Base-by-base conservation (phyloP, 2,888 invertebrate genomes). In the Sphinx pinastri region DNA sequence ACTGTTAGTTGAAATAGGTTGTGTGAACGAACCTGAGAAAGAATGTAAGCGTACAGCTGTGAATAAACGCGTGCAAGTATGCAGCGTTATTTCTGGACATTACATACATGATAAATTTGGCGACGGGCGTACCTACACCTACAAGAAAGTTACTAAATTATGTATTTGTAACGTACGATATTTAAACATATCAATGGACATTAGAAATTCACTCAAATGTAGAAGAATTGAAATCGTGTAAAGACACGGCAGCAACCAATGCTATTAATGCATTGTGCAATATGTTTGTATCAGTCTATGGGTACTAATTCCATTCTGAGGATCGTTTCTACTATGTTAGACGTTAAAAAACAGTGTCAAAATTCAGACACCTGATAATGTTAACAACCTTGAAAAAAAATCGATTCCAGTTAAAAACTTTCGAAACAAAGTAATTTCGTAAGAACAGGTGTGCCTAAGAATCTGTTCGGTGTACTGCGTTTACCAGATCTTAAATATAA, bases 1-100 rank as follows among this genome's bases (percentile, higher is more conserved):
- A 70, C 76, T 77, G 63, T 75, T 72, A 75, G 71, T 74, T 67
- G 67, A 70, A 70, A 73, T 77, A 76, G 74, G 77, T 75, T 70
- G 70, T 70, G 58, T 68, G 68, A 68, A 71, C 71, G 66, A 51
- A 19, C 25, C 66, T 68, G 66, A 55, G 57, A 58, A 52, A 55
- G 55, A 68, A 71, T 68, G 47, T 57, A 60, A 49, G 63, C 63
- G 52, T 68, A 68, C 68, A 55, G 51, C 51, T 52, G 67, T 67
- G 58, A 51, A 67, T 70, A 67, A 51, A 70, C 52, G 70, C 59
- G 54, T 70, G 67, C 58, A 67, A 67, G 59, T 59, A 67, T 59
- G 49, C 58, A 67, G 58, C 67, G 67, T 54, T 68, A 70, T 70
- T 70, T 67, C 45, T 59, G 67, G 67, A 70, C 70, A 70, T 68